A percentile compares a stretch with the other conserved stretches of the same genome.
Evolutionary conservation across 2,888 invertebrate genomes (phyloP).

Genomic region (Aelia acuminata): DNA sequence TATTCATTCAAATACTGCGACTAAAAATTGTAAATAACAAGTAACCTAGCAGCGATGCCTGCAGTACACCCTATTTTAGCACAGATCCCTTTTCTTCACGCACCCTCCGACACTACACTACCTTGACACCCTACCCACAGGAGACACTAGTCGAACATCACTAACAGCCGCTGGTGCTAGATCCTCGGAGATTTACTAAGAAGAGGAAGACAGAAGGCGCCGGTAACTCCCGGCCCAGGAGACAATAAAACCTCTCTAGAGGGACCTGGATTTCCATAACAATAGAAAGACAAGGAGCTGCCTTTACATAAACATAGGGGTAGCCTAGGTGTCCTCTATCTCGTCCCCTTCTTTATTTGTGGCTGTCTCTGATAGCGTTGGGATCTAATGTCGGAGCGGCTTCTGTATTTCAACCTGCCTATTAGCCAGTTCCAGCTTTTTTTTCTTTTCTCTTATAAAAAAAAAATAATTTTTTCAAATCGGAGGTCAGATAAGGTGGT

Average conservation of each 20-base stretch:
- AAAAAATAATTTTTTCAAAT: neutral
- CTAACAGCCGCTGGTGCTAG: neutral
- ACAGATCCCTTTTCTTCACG: neutral
- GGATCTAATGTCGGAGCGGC: neutral
- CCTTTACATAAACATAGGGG: conserved; percentile 55
- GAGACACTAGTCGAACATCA: conserved; percentile 19
- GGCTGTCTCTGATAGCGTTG: neutral
- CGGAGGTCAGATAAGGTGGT: neutral
- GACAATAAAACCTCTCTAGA: conserved; percentile 51
- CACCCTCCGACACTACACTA: neutral
- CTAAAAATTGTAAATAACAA: neutral
- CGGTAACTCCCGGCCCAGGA: conserved; percentile 28
- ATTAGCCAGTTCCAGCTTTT: neutral
- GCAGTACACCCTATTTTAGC: conserved; percentile 5
- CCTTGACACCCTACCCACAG: neutral
- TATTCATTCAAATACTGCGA: neutral
- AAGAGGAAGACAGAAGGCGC: conserved; percentile 19
- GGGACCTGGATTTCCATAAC: conserved; percentile 50
- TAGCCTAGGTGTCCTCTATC: conserved; percentile 40
- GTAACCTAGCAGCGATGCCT: neutral
- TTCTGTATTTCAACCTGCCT: neutral
- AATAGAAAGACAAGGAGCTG: conserved; percentile 54
- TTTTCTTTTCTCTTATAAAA: neutral
- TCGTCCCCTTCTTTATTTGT: conserved; percentile 34
- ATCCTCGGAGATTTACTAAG: conserved; percentile 38